Percentiles rank a stretch among this genome's conserved stretches.
Evolutionary conservation across 1,140 invertebrate species (phyloP).

Genomic region (Orussus abietinus): DNA sequence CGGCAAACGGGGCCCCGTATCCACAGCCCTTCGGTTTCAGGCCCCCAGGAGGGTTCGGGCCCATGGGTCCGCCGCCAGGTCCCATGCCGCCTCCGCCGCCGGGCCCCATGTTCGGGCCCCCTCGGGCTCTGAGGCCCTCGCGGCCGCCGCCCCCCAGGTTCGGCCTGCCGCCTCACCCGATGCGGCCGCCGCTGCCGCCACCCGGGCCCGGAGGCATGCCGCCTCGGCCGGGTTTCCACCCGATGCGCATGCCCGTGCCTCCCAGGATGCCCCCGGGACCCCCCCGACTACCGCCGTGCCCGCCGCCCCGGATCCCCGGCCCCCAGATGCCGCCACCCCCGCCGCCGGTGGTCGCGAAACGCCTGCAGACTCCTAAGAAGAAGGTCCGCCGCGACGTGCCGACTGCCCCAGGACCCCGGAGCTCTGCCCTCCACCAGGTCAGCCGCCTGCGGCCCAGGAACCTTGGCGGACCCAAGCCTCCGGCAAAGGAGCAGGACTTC

Average conservation of each 20-base stretch:
- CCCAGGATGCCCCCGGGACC: conserved; percentile 17
- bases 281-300: conserved; percentile 16
- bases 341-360: not conserved
- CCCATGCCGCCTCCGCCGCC: conserved; percentile 20
- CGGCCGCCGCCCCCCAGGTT: conserved; percentile 12
- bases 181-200: not conserved
- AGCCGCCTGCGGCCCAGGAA: not conserved
- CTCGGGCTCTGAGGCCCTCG: conserved; percentile 1
- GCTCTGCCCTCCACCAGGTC: not conserved
- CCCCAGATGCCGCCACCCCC: conserved; percentile 18
- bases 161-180: conserved; percentile 18
- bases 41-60: conserved; percentile 16
- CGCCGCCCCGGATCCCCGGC: conserved; percentile 11
- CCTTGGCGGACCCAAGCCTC: conserved; percentile 1
- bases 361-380: not conserved
- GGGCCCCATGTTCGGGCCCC: too few relatives aligned
- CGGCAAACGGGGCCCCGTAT: conserved; percentile 18
- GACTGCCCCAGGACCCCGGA: not conserved
- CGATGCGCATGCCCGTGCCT: conserved; percentile 18
- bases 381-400: conserved; percentile 1
- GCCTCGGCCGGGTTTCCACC: too few relatives aligned
- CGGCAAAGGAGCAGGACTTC: conserved; percentile 35
- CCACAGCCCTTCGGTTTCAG: conserved; percentile 21
- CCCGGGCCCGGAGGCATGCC: conserved; percentile 14
- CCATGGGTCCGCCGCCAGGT: conserved; percentile 12